Evolutionary conservation across 2,888 invertebrate genomes (phyloP), one percentile per base, ranked within the genome.

Genomic region (Drosophila pseudotalamancana): DNA sequence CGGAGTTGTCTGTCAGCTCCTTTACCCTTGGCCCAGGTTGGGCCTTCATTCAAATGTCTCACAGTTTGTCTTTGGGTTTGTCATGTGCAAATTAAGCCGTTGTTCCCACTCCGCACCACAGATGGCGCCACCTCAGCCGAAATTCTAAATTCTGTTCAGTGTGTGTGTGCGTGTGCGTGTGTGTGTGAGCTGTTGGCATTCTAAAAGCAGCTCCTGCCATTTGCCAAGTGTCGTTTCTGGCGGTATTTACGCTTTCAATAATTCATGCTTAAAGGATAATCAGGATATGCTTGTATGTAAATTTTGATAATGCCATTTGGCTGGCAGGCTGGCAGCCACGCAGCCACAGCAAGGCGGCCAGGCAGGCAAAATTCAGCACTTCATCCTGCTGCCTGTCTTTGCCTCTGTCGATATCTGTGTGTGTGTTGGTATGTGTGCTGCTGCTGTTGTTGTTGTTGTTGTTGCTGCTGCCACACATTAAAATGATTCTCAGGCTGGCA

Each of bases 181-280:
- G n/a, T n/a, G 19, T 66, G 59, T 43, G 48, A 27, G 35, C 12
- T 35, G 31, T 8, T 57, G 71, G 27, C 55, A 53, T 70, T 69
- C 51, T 63, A 55, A 75, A 59, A 59, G 21, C 49, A 54, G 42
- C 37, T 50, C 42, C 51, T 27, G 35, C 43, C 53, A 48, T 35
- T n/a, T 50, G 46, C 73, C 60, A 68, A 64, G 55, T 73, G 74
- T 72, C 63, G 70, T 54, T 64, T 69, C 71, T 76, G 86, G 66
- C 54, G 86, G 88, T 83, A 87, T 87, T 87, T 83, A 83, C 86
- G 88, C 86, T 86, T 87, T 87, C 88, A 83, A 83, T 83, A 87
- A 83, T 83, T 83, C 88, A 83, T 86, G 82, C 88, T 83, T 87
- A 87, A 87, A 67, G 82, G 88, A 83, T 83, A 86, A 83, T 83